phyloP scores from a whole-genome alignment of 2,113 vertebrate genomes.

The Pipa parva region DNA sequence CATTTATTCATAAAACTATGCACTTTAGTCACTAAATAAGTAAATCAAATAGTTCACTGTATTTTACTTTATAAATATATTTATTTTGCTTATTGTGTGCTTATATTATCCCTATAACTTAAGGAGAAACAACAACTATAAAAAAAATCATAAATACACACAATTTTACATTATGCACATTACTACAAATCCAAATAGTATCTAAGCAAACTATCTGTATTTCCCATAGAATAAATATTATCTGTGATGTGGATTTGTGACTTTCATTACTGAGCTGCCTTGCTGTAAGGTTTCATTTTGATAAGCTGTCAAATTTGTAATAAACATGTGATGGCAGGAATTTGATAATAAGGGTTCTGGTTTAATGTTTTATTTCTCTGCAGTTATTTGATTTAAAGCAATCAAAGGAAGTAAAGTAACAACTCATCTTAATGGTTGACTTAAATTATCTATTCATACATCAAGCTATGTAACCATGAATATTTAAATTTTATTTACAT shows the following conservation, averaged over 20 bases:
- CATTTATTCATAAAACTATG: no score
- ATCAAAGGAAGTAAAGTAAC: constrained; percentile 29
- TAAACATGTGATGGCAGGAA: constrained; percentile 12
- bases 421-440: constrained; percentile 29
- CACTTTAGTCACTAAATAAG: no score
- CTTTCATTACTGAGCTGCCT: constrained; percentile 9
- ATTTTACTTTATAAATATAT: no score
- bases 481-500: constrained; percentile 40
- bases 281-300: neutral
- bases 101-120: no score
- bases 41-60: no score
- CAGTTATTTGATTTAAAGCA: constrained; percentile 37
- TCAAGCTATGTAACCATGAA: constrained; percentile 30
- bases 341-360: constrained; percentile 18
- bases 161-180: no score
- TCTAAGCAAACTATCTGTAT: no score
- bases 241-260: neutral
- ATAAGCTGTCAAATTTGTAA: constrained; percentile 4
- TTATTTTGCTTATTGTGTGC: no score
- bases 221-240: no score
- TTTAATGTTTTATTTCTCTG: constrained; percentile 31
- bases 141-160: no score
- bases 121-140: no score
- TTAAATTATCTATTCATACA: constrained; percentile 36
- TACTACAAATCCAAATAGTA: no score